Conservation (phyloP, 2,797 vertebrate genomes). For the Moxostoma hubbsi region DNA sequence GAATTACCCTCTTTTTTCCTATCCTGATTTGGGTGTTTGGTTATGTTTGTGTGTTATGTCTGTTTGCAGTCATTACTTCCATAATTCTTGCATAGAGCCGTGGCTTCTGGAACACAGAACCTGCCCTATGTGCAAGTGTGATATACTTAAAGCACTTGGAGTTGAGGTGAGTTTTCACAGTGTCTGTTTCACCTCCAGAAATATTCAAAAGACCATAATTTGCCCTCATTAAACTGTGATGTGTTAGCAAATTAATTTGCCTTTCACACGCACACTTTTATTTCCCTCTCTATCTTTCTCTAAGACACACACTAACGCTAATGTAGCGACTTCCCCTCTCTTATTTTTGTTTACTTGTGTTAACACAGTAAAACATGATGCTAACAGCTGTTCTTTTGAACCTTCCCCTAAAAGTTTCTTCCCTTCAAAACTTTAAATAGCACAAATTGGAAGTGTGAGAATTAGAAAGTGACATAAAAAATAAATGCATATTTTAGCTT, state of each 20-base stretch:
- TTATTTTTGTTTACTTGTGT: no score
- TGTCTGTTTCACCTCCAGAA: neutral
- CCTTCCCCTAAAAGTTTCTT: no score
- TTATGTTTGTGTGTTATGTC: constrained; percentile 26
- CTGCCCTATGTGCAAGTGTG: constrained; percentile 89
- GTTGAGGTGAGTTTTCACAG: constrained; percentile 77
- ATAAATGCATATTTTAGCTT: no score
- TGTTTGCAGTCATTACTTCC: constrained; percentile 83
- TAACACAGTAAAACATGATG: no score
- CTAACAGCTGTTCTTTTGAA: no score
- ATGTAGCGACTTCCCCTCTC: no score
- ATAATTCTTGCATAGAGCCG: constrained; percentile 86
- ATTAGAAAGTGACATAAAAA: no score
- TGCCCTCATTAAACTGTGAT: neutral
- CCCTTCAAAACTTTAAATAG: no score
- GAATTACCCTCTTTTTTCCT: neutral
- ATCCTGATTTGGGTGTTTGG: neutral
- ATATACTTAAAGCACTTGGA: constrained; percentile 85
- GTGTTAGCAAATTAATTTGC: neutral
- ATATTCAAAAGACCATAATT: neutral
- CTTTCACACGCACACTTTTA: no score
- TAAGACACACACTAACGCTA: neutral
- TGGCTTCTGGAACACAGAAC: constrained; percentile 88
- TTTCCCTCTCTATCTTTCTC: neutral
- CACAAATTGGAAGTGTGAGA: no score